Evolutionary conservation across 2,113 vertebrate genomes (phyloP).

Genomic region (Aphelocoma coerulescens): DNA sequence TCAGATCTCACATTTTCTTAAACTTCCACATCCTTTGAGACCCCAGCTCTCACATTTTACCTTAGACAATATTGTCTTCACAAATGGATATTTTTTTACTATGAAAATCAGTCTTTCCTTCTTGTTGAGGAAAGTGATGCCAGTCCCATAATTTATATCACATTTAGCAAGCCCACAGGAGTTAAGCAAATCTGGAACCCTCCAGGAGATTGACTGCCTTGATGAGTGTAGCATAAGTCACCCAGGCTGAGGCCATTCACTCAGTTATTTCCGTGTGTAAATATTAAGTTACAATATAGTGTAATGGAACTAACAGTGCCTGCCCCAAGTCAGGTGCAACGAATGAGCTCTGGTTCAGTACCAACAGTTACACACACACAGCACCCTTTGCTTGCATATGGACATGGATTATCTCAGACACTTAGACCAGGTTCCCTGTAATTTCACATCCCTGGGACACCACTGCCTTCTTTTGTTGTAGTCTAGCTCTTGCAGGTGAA

Average conservation of each 20-base stretch:
- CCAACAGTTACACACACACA: background rate
- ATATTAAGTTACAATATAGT: conserved; percentile 49
- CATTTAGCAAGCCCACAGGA: conserved; percentile 37
- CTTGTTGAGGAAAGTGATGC: conserved; percentile 22
- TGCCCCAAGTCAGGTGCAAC: conserved; percentile 29
- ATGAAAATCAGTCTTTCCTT: conserved; percentile 15
- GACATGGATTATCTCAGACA: background rate
- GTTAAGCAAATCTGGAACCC: conserved; percentile 34
- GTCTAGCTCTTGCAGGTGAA: background rate
- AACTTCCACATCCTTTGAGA: conserved; percentile 38
- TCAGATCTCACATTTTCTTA: conserved; percentile 22
- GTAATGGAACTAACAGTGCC: conserved; percentile 60
- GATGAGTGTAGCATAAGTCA: conserved; percentile 59
- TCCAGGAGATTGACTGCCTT: conserved; percentile 43
- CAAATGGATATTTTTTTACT: background rate
- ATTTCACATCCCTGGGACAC: background rate
- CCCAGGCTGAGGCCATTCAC: conserved; percentile 5
- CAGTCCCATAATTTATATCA: conserved; percentile 22
- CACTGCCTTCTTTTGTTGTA: background rate
- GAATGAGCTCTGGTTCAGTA: background rate
- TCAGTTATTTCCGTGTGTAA: conserved; percentile 53
- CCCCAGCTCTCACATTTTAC: conserved; percentile 30
- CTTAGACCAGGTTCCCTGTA: background rate
- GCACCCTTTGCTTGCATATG: background rate
- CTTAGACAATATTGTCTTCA: conserved; percentile 21